Base-by-base conservation (phyloP, 1,140 invertebrate species). In the Nasonia giraulti region DNA sequence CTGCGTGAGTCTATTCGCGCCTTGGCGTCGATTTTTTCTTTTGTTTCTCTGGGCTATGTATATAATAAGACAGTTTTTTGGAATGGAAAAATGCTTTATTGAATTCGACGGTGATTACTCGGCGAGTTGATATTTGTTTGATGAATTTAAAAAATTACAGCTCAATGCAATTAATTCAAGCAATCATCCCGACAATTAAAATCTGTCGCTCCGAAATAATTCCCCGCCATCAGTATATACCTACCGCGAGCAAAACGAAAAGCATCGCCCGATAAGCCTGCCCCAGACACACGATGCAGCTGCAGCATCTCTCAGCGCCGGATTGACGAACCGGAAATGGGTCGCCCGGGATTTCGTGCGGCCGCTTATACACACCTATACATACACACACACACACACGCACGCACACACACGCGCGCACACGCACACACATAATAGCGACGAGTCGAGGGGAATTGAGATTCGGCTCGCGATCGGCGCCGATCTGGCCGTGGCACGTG, bases 291-390 rank as follows among this genome's bases (percentile, higher is more conserved):
- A 7, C 4, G 73, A 75, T 75, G 20, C 27, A 75, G 37, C 11
- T 33, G 37, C 17, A 44, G 73, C 4, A 44, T 44, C 40, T 44
- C 40, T 44, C 40, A 44, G 73, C 33, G 37, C 0, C 17, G 40
- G 78, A 69, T 80, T 80, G 78, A 80, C 78, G 78, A 80, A 62
- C 20, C 55, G 78, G 62, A 80, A 80, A 69, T 80, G 62, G 78
- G 20, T 80, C 62, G 78, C 68, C 78, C 12, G 23, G 44, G 17
- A 33, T 75, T 44, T 75, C 73, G 73, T 75, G 37, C 37, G 4
- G 12, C 2, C 27, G 23, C 68, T 71, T 62, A 62, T n/a, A 62
- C 55, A 62, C 20, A 62, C 20, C 20, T 62, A 44, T 44, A 44
- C 1, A 62, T 37, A 0, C 33, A 37, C 5, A 37, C 5, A 37